Evolutionary conservation across 1,140 invertebrate genomes (phyloP).

Genomic region (Hypothenemus hampei): DNA sequence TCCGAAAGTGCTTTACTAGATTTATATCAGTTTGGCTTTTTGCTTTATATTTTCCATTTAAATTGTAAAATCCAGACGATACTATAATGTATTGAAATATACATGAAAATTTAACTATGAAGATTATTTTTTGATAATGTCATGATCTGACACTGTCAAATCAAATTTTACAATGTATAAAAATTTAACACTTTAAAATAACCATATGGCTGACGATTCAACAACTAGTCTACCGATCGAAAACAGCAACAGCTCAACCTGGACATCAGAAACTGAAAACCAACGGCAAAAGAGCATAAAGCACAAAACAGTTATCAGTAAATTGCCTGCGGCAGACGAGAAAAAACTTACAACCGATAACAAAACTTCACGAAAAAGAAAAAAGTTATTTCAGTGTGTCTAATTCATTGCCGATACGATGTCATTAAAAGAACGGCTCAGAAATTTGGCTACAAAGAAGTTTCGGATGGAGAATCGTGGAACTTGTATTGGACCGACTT

Average conservation of each 20-base stretch:
- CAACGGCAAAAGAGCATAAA: slow-evolving; percentile 8
- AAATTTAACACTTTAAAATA: neutral
- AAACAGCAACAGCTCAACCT: slow-evolving; percentile 30
- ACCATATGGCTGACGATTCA: slow-evolving; percentile 31
- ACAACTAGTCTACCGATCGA: slow-evolving; percentile 30
- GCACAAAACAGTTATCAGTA: slow-evolving; percentile 11
- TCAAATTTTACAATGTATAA: slow-evolving; percentile 22
- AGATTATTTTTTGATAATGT: too few species aligned
- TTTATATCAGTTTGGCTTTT: too few species aligned
- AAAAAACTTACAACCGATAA: too few species aligned
- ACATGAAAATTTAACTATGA: too few species aligned
- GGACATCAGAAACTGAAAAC: slow-evolving; percentile 28
- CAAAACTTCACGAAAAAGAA: slow-evolving; percentile 30
- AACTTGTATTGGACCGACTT: slow-evolving; percentile 86
- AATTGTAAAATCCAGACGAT: too few species aligned
- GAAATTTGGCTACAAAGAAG: slow-evolving; percentile 73
- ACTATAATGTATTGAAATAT: too few species aligned
- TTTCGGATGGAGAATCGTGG: slow-evolving; percentile 76
- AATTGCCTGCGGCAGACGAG: neutral
- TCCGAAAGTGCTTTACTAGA: too few species aligned
- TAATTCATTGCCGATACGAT: slow-evolving; percentile 69
- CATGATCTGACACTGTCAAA: slow-evolving; percentile 12
- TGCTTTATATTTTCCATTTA: too few species aligned
- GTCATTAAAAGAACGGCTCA: slow-evolving; percentile 65
- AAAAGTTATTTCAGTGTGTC: slow-evolving; percentile 55